These are phyloP conservation scores for Tigriopus japonicus DNA, from an alignment of 1,140 invertebrate genomes.

Conservation along the genomic window DNA sequence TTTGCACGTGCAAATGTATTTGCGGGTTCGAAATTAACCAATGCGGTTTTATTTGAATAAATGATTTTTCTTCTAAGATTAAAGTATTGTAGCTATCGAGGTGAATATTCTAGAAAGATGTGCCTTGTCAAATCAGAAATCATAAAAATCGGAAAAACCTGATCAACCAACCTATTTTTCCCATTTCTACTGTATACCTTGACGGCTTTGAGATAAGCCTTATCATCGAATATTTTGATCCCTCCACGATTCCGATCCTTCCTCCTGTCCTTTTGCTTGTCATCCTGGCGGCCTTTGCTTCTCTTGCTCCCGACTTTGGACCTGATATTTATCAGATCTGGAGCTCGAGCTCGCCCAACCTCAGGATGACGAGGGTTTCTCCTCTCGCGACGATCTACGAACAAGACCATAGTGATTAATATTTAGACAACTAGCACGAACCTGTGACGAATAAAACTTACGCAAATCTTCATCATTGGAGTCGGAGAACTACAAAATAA, in stretches of 20 bases:
- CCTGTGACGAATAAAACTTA: too few species aligned
- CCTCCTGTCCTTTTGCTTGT: neutral
- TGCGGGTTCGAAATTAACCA: too few species aligned
- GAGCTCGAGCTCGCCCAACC: neutral
- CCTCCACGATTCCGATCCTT: too few species aligned
- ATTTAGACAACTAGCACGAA: too few species aligned
- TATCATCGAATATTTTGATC: neutral
- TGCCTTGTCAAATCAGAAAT: neutral
- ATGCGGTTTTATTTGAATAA: too few species aligned
- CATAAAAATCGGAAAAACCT: neutral
- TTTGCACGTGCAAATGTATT: too few species aligned
- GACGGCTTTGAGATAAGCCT: neutral
- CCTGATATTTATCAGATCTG: neutral
- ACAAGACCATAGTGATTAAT: too few species aligned
- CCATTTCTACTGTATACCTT: neutral
- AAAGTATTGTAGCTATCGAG: too few species aligned
- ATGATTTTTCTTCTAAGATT: too few species aligned
- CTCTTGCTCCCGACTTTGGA: neutral
- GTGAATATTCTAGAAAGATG: too few species aligned
- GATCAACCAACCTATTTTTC: neutral
- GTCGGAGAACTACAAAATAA: too few species aligned
- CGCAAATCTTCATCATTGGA: too few species aligned
- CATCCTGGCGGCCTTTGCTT: neutral
- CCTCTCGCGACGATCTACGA: neutral
- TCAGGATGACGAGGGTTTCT: neutral